These are phyloP conservation scores for Sander lucioperca DNA, from an alignment of 2,113 vertebrate species.

Conservation along the genomic window DNA sequence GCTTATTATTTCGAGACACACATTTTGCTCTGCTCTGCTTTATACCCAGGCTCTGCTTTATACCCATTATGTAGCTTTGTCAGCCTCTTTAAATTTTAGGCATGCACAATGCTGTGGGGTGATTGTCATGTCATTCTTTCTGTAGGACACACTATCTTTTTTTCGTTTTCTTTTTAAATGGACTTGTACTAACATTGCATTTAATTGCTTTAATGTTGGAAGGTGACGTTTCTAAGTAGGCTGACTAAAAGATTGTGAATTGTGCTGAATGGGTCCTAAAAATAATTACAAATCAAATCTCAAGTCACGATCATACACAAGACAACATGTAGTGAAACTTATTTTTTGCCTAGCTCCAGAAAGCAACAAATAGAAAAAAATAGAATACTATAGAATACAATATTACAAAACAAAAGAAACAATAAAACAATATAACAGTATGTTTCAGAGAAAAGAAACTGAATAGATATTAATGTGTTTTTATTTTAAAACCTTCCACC, in stretches of 20 bases:
- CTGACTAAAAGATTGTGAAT: not conserved
- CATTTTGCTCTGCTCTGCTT: constrained; percentile 27
- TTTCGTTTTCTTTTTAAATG: not conserved
- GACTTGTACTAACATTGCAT: not conserved
- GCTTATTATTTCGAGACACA: constrained; percentile 15
- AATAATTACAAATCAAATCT: not conserved
- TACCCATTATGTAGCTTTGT: constrained; percentile 24
- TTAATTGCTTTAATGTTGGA: not conserved
- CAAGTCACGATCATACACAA: not conserved
- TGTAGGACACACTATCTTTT: not conserved
- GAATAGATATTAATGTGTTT: not conserved
- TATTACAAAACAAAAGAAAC: too few species aligned
- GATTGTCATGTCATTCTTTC: not conserved
- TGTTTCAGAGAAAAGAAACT: too few species aligned
- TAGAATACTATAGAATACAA: too few species aligned
- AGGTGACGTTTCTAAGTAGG: not conserved
- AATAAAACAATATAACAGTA: too few species aligned
- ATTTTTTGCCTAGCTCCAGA: too few species aligned
- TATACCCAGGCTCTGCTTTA: constrained; percentile 12
- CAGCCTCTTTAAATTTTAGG: constrained; percentile 1
- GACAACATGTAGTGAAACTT: too few species aligned
- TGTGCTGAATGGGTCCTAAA: not conserved
- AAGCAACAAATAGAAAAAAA: too few species aligned
- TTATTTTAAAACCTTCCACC: not conserved
- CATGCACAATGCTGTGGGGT: not conserved